Conservation (phyloP, 2,113 vertebrate species). For the Lepus europaeus region DNA sequence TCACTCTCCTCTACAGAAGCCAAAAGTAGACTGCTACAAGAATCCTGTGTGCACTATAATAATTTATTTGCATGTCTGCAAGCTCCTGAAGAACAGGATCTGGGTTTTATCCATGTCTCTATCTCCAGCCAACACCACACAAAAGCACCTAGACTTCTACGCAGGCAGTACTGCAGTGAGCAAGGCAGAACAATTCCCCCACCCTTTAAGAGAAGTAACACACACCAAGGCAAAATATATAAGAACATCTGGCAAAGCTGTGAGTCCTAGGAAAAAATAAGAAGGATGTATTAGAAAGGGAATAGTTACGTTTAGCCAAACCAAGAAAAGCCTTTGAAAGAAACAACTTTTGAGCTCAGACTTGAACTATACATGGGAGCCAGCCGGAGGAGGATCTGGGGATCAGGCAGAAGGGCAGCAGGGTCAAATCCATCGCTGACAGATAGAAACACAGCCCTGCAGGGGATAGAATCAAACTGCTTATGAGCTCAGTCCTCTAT, state of each 20-base stretch:
- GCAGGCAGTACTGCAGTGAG: not conserved
- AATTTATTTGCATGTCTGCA: not conserved
- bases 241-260: not conserved
- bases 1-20: not conserved
- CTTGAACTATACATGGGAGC: not conserved
- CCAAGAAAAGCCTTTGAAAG: slow-evolving; percentile 23
- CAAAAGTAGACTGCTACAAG: not conserved
- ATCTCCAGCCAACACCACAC: not conserved
- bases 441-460: not conserved
- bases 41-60: not conserved
- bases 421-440: not conserved
- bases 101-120: not conserved
- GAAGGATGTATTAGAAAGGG: not conserved
- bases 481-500: not conserved
- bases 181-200: not conserved
- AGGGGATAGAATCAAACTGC: not conserved
- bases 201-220: not conserved
- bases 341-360: not conserved
- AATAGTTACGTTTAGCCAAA: not conserved
- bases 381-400: not conserved
- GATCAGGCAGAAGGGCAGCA: not conserved
- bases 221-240: not conserved
- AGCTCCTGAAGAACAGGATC: not conserved
- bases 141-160: not conserved
- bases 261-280: not conserved